A percentile compares a stretch with the other conserved stretches of the same genome.
These are phyloP conservation scores for Scaptomyza flava DNA, from an alignment of 2,888 invertebrate genomes.

Conservation along the genomic window DNA sequence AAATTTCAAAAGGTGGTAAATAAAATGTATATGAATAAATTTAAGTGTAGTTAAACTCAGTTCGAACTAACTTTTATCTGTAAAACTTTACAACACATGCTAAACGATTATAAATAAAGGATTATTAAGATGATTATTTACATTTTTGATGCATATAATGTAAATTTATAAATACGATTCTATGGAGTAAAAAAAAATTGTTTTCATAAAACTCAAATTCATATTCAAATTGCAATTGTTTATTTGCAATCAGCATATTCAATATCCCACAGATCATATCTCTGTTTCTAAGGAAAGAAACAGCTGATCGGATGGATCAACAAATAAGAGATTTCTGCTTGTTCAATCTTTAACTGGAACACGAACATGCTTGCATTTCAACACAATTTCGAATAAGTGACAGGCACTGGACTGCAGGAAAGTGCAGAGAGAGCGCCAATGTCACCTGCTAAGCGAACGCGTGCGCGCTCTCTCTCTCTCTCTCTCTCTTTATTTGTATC, in stretches of 20 bases:
- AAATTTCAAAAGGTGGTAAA: too few species aligned
- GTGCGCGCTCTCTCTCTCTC: background rate
- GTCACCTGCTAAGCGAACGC: slow-evolving; percentile 1
- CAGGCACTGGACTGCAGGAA: background rate
- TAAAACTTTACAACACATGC: too few species aligned
- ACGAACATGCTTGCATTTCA: slow-evolving; percentile 1
- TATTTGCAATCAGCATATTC: background rate
- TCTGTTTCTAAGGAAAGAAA: slow-evolving; percentile 25
- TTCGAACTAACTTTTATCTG: too few species aligned
- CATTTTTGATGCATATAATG: background rate
- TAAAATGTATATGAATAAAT: too few species aligned
- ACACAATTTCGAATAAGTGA: slow-evolving; percentile 20
- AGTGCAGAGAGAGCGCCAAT: background rate
- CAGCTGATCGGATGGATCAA: slow-evolving; percentile 29
- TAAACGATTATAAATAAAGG: too few species aligned
- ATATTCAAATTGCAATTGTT: background rate
- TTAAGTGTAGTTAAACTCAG: too few species aligned
- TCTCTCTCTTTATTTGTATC: slow-evolving; percentile 12
- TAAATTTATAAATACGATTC: background rate
- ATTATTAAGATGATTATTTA: too few species aligned
- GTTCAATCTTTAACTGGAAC: slow-evolving; percentile 2
- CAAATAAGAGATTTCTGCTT: slow-evolving; percentile 15
- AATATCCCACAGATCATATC: slow-evolving; percentile 26
- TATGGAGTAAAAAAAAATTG: background rate
- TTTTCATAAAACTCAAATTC: too few species aligned